Evolutionary conservation across 2,113 vertebrate species (phyloP), one percentile per base, ranked within the genome.

Genomic region (Mohoua ochrocephala): DNA sequence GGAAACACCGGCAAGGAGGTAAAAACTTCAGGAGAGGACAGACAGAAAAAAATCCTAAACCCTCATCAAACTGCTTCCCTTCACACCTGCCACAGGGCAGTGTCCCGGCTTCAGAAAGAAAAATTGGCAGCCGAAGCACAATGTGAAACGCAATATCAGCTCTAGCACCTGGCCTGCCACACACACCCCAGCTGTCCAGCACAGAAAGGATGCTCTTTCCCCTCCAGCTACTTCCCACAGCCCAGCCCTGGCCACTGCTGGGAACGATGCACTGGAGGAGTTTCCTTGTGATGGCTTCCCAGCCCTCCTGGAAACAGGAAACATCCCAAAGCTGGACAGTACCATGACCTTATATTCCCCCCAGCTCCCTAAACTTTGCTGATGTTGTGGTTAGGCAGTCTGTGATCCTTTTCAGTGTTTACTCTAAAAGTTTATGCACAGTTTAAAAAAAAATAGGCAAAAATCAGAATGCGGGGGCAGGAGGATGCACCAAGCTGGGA

Each of bases 141-240:
- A 15, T 26, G 42, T 41, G 49, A 53, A 94, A 54, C 9, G 41
- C 1, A 15, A 0, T 26, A n/a, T 64, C 49, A 64, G 35, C 3
- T 10, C 12, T 75, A 14, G 13, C 7, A 3, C 22, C 20, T 20
- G 61, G 31, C 35, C 49, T 79, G n/a, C 61, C 8, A 8, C 0
- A 1, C 41, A 35, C 0, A 0, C 0, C 3, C 18, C 1, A 10
- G 23, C 67, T 89, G 44, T 23, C 57, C 61, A 15, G 41, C 10
- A 35, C 33, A 44, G 8, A 91, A 70, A 67, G 50, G 64, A 41
- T 61, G 64, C 23, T 65, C 54, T 37, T 84, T 17, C 9, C 5
- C 1, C 30, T 52, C 45, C 68, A 56, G 20, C 33, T 78, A 12
- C 26, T 59, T 49, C 63, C 61, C 53, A 10, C 27, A 81, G 50